Base-by-base conservation (phyloP, 2,888 invertebrate genomes). In the Acleris emargana region DNA sequence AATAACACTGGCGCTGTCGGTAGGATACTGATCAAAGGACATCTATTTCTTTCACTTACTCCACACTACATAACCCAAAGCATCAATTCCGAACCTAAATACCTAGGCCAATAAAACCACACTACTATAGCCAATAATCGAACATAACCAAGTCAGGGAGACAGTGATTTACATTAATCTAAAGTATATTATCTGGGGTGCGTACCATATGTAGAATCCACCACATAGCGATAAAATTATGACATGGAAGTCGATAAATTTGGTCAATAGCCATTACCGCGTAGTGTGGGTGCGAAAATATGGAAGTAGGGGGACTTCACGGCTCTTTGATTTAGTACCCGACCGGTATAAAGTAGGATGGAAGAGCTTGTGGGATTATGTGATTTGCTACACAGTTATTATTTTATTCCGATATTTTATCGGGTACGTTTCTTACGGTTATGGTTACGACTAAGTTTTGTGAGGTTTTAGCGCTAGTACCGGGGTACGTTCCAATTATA, bases 211-310 rank as follows among this genome's bases (percentile, higher is more conserved):
- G 62, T 62, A 49, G 55, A 58, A 67, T 53, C 57, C 58, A 78
- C 79, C 82, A 83, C 87, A 89, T 87, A 88, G 88, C 87, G 86
- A 89, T 87, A 86, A 85, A 88, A 89, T 89, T 88, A 88, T 87
- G 89, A 88, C 89, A 85, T 82, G 83, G 87, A 87, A 87, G 86
- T 88, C 89, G 84, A 90, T 91, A 90, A 91, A 91, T 91, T 89
- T 88, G 86, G 86, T 88, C 90, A 89, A 90, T 88, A 86, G 89
- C 89, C 83, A 90, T 91, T 91, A 88, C 85, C 87, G 84, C 87
- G 85, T 82, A 86, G 87, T 85, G 80, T 86, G 88, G 84, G 91
- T 84, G 90, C 83, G 89, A 90, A 91, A 90, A 91, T 91, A 89
- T 90, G 88, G 88, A 85, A 86, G 87, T 80, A 83, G 83, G 86